Evolutionary conservation across 1,140 invertebrate species (phyloP).

Genomic region (Belonocnema kinseyi): DNA sequence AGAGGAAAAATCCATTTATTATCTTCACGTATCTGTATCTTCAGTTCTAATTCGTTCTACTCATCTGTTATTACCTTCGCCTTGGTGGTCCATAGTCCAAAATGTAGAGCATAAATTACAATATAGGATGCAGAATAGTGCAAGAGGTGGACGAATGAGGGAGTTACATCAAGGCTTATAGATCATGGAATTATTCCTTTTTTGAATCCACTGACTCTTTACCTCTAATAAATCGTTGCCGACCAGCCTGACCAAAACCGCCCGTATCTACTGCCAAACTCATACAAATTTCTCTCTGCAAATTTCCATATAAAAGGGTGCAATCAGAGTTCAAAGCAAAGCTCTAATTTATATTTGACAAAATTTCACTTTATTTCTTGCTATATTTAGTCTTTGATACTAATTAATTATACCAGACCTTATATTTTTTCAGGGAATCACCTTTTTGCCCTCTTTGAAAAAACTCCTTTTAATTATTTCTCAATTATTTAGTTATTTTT

Average conservation of each 20-base stretch:
- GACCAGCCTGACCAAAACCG: neutral
- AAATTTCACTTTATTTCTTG: neutral
- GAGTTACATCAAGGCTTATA: neutral
- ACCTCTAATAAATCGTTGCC: neutral
- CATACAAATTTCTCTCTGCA: neutral
- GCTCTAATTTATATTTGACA: neutral
- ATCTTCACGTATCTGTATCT: constrained; percentile 13
- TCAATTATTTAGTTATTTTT: too few relatives aligned
- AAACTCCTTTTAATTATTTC: too few relatives aligned
- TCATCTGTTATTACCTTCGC: constrained; percentile 27
- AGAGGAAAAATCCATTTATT: constrained; percentile 20
- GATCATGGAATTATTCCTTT: constrained; percentile 23
- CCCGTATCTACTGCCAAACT: neutral
- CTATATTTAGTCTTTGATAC: too few relatives aligned
- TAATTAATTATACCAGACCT: too few relatives aligned
- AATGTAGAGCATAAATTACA: constrained; percentile 13
- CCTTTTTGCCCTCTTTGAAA: too few relatives aligned
- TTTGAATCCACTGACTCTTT: neutral
- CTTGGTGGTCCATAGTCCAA: neutral
- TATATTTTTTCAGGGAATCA: too few relatives aligned
- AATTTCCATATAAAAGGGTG: constrained; percentile 16
- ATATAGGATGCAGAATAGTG: too few relatives aligned
- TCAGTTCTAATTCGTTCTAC: constrained; percentile 25
- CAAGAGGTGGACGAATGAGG: neutral
- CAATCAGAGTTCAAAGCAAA: constrained; percentile 11